Base-by-base conservation (phyloP, 2,888 invertebrate genomes). In the Catocala sponsa region DNA sequence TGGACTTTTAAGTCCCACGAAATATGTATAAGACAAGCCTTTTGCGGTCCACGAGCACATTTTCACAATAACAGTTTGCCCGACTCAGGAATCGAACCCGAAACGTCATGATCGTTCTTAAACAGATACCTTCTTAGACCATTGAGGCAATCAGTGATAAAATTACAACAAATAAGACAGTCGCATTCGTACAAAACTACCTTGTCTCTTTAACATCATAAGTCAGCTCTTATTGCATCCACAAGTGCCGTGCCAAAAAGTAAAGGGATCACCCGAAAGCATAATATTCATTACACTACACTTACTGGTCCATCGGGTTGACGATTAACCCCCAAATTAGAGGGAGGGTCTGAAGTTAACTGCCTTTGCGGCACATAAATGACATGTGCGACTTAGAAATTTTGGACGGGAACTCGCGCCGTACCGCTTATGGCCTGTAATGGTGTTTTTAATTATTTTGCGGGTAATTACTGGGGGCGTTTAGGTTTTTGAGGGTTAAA, bases 321-420 rank as follows among this genome's bases (percentile, higher is more conserved):
- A 82, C 89, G 82, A 91, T 92, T 92, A 91, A 90, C 91, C 91
- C 90, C 87, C 82, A 82, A 91, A 89, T 89, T 89, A 88, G 84
- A 83, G 79, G 78, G 79, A 80, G 76, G 80, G 80, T 72, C 75
- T 81, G 74, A 82, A 88, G 87, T 88, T 89, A 90, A 90, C 88
- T 89, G 87, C 87, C 84, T 82, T 84, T 84, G 86, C 78, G 88
- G 86, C 75, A 74, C 81, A 84, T 83, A 87, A 90, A 91, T 83
- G 90, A 82, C 87, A 87, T 85, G 82, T 83, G 83, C 68, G 79
- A 81, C 80, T 81, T 78, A 80, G 80, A 81, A 80, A 80, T 80
- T 79, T 74, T 75, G 73, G 70, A 65, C 51, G 68, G 59, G 33
- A 72, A 59, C 65, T 49, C 53, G 61, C 63, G 64, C 59, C 57